A percentile compares a stretch with the other conserved stretches of the same genome.
Evolutionary conservation across 2,113 vertebrate genomes (phyloP).

Genomic region (Oreochromis niloticus): DNA sequence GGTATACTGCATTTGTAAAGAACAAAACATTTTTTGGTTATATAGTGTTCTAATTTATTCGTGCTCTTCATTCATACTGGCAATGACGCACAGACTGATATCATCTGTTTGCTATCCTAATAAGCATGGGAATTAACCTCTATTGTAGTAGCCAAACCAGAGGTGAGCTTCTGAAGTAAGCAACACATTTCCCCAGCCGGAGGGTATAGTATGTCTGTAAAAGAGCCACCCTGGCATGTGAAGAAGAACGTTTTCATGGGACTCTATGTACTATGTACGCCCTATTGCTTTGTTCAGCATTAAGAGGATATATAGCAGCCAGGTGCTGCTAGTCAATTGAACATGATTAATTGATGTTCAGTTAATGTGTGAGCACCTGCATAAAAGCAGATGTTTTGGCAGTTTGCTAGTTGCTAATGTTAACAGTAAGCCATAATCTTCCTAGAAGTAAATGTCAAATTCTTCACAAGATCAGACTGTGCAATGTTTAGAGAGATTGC

Average conservation of each 20-base stretch:
- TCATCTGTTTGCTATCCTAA: background rate
- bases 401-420: background rate
- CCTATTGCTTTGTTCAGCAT: background rate
- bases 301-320: background rate
- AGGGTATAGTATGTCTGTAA: background rate
- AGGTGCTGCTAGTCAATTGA: background rate
- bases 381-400: background rate
- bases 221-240: background rate
- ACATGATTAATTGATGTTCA: background rate
- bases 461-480: background rate
- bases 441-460: background rate
- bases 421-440: background rate
- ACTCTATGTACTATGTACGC: background rate
- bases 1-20: background rate
- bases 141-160: slow-evolving; percentile 1
- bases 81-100: background rate
- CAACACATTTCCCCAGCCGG: background rate
- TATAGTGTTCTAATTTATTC: background rate
- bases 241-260: background rate
- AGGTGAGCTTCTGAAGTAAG: background rate
- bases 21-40: background rate
- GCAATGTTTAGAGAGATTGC: background rate
- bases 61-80: background rate
- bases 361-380: background rate
- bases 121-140: background rate